Percentiles rank a stretch among this genome's conserved stretches.
phyloP scores from a whole-genome alignment of 2,888 invertebrate species.

The Antheraea yamamai region DNA sequence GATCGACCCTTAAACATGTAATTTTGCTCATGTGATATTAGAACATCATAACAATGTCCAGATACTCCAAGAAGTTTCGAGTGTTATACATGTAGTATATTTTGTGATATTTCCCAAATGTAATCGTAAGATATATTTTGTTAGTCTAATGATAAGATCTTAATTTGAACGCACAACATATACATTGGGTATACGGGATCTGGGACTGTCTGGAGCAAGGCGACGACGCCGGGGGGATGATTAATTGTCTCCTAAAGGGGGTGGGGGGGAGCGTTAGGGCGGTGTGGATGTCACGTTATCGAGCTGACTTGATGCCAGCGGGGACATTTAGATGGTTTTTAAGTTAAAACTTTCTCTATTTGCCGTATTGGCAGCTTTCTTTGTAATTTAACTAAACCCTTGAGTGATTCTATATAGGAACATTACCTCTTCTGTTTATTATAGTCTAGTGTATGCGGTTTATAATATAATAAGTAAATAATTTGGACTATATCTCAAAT shows the following conservation, averaged over 20 bases:
- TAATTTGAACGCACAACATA: constrained; percentile 1
- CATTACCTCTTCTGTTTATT: background rate
- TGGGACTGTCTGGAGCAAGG: constrained; percentile 22
- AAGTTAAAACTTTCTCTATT: constrained; percentile 18
- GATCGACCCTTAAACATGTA: too few relatives aligned
- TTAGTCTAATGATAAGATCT: background rate
- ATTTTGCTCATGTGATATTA: too few relatives aligned
- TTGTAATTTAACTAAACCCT: constrained; percentile 8
- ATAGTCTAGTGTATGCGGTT: background rate
- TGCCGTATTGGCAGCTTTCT: constrained; percentile 6
- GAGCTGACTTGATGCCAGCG: constrained; percentile 37
- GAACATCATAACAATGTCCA: background rate
- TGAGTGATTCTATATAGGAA: background rate
- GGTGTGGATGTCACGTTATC: constrained; percentile 27
- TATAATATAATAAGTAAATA: too few relatives aligned
- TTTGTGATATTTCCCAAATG: background rate
- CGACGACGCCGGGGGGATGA: constrained; percentile 49
- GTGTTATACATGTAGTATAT: too few relatives aligned
- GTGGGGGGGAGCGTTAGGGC: constrained; percentile 32
- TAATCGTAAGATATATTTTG: background rate
- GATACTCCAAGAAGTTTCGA: too few relatives aligned
- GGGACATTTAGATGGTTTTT: constrained; percentile 24
- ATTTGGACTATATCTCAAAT: too few relatives aligned
- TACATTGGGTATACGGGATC: background rate
- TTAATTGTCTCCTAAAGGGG: constrained; percentile 53